Evolutionary conservation across 1,140 invertebrate species (phyloP).

Genomic region (Drosophila nikananu): DNA sequence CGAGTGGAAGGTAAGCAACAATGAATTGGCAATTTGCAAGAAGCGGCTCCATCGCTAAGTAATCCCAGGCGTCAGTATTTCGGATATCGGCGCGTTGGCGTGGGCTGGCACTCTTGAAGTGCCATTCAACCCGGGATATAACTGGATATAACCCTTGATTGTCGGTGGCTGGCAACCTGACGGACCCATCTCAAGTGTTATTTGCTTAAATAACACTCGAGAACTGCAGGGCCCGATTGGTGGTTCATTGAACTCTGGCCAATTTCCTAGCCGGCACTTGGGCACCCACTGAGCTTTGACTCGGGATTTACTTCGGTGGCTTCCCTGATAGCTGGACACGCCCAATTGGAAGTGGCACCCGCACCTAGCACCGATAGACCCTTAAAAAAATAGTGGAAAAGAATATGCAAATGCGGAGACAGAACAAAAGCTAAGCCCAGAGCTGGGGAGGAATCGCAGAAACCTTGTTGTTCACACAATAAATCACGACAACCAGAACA

Average conservation of each 20-base stretch:
- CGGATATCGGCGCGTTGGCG: slow-evolving; percentile 36
- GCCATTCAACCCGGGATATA: slow-evolving; percentile 39
- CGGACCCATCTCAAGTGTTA: slow-evolving; percentile 38
- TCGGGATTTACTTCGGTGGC: slow-evolving; percentile 28
- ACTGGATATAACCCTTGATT: slow-evolving; percentile 48
- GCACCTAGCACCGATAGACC: slow-evolving; percentile 22
- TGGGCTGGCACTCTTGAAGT: slow-evolving; percentile 27
- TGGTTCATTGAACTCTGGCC: slow-evolving; percentile 47
- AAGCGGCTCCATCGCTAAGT: slow-evolving; percentile 43
- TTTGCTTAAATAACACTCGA: slow-evolving; percentile 54
- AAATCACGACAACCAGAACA: slow-evolving; percentile 55
- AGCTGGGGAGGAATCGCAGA: slow-evolving; percentile 29
- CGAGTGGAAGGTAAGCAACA: slow-evolving; percentile 20
- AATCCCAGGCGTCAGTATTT: slow-evolving; percentile 38
- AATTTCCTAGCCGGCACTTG: slow-evolving; percentile 32
- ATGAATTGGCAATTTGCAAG: slow-evolving; percentile 48
- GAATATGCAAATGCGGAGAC: slow-evolving; percentile 45
- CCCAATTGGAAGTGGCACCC: slow-evolving; percentile 47
- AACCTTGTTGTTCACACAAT: slow-evolving; percentile 57
- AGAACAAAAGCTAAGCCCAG: slow-evolving; percentile 28
- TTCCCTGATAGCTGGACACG: slow-evolving; percentile 41
- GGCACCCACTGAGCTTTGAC: slow-evolving; percentile 41
- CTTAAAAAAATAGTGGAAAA: not conserved
- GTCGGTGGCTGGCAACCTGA: slow-evolving; percentile 45
- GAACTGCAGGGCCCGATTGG: slow-evolving; percentile 32